phyloP scores from a whole-genome alignment of 1,140 invertebrate species.

The Drosophila carrolli region DNA sequence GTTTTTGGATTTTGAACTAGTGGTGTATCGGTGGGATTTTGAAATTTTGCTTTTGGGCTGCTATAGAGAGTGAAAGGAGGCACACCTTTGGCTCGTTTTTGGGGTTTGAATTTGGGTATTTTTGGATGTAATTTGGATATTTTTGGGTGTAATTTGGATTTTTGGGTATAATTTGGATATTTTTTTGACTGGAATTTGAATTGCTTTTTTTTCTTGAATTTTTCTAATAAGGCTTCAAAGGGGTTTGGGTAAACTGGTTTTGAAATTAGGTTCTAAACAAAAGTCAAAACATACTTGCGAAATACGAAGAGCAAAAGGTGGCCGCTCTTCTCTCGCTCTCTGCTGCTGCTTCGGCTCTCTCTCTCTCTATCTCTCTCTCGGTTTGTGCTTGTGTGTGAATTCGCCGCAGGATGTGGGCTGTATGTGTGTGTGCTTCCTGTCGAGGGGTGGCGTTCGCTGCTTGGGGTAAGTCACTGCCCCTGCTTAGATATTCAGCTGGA shows the following conservation, averaged over 20 bases:
- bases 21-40: conserved; percentile 39
- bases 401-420: conserved; percentile 68
- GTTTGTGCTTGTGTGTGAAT: conserved; percentile 50
- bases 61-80: conserved; percentile 22
- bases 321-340: conserved; percentile 51
- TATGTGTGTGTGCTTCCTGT: conserved; percentile 66
- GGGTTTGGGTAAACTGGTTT: conserved; percentile 32
- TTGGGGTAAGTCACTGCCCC: conserved; percentile 67
- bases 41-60: conserved; percentile 45
- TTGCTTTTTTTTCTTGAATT: neutral
- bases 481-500: conserved; percentile 77
- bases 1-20: conserved; percentile 19
- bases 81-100: conserved; percentile 29
- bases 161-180: neutral
- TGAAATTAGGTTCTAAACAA: conserved; percentile 52
- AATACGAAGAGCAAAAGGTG: conserved; percentile 58
- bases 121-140: conserved; percentile 3
- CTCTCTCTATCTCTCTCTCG: conserved; percentile 34
- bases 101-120: conserved; percentile 16
- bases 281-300: conserved; percentile 78
- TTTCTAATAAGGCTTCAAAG: conserved; percentile 9
- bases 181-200: neutral
- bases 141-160: neutral
- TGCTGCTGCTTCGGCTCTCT: conserved; percentile 38
- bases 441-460: conserved; percentile 70